Evolutionary conservation across 2,888 invertebrate species (phyloP), one percentile per base, ranked within the genome.

Genomic region (Hemithea aestivaria): DNA sequence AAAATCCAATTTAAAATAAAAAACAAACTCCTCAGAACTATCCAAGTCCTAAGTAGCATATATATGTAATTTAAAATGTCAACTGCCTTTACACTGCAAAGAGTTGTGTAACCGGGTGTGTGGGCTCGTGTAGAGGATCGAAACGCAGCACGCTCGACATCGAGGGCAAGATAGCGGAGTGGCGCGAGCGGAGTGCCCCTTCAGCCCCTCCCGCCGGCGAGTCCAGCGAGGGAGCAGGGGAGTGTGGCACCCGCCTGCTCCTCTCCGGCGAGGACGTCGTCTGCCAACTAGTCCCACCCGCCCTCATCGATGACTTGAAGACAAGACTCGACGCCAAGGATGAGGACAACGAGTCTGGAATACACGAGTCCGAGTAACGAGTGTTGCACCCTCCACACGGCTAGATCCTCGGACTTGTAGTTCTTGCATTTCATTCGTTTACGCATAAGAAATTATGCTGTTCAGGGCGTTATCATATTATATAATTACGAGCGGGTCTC

Each of bases 101-200:
- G 5, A 2, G 16, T 16, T 2, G 16, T 16, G 16, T 16, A 4
- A 4, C 16, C 5, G 7, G 11, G 1, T 1, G 26, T 6, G 5
- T 6, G 10, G 10, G 7, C 10, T 9, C 24, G 20, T 48, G 59
- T 58, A 83, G 85, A 60, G 85, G 81, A 25, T 84, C 83, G 45
- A 85, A 84, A 68, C 82, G 84, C 61, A 83, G 81, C 72, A 87
- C 85, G 57, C 78, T 87, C 51, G 85, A 87, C 79, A 80, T 87
- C 79, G 85, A 87, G 72, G 85, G 84, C 55, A 85, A 84, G 79
- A 80, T 85, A 43, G 84, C 79, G 45, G 77, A 78, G 75, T 83
- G 83, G 84, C 76, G 82, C 57, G 67, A 63, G 35, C 72, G 80
- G 36, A 60, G 58, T 57, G 56, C 61, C 40, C 57, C 70, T 39